Evolutionary conservation across 1,140 invertebrate species (phyloP).

Genomic region (Dreissena rostriformis): DNA sequence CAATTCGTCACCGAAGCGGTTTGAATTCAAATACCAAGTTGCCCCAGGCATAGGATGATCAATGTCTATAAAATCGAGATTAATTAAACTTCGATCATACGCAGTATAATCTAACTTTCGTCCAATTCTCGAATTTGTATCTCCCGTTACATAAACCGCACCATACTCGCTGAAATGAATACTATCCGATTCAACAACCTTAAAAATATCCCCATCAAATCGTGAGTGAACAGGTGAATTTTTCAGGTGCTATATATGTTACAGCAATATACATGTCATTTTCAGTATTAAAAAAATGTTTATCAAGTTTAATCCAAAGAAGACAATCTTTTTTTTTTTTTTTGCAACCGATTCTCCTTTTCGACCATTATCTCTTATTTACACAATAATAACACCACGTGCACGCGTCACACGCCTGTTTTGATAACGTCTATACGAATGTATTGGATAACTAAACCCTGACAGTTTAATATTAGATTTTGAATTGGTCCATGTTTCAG

Average conservation of each 20-base stretch:
- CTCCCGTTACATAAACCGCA: neutral
- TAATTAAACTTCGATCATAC: neutral
- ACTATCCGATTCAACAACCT: neutral
- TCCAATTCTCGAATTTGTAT: slow-evolving; percentile 11
- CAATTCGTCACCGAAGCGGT: slow-evolving; percentile 2
- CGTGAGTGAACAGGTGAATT: slow-evolving; percentile 15
- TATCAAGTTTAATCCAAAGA: slow-evolving; percentile 35
- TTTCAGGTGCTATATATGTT: slow-evolving; percentile 21
- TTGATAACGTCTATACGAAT: slow-evolving; percentile 33
- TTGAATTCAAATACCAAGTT: neutral
- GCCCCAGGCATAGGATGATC: neutral
- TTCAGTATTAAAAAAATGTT: slow-evolving; percentile 15
- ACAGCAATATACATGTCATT: slow-evolving; percentile 17
- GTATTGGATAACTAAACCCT: slow-evolving; percentile 24
- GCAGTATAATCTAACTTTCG: slow-evolving; percentile 21
- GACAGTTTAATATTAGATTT: slow-evolving; percentile 22
- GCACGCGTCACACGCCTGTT: slow-evolving; percentile 18
- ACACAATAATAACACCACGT: slow-evolving; percentile 28
- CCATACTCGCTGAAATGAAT: neutral
- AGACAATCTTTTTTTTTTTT: slow-evolving; percentile 20
- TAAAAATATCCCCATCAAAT: slow-evolving; percentile 26
- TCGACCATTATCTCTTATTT: slow-evolving; percentile 7
- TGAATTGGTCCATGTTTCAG: slow-evolving; percentile 28
- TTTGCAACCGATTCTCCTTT: slow-evolving; percentile 31
- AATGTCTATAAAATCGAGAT: neutral